Evolutionary conservation across 1,140 invertebrate genomes (phyloP).

Genomic region (Pogonognathellus flavescens): DNA sequence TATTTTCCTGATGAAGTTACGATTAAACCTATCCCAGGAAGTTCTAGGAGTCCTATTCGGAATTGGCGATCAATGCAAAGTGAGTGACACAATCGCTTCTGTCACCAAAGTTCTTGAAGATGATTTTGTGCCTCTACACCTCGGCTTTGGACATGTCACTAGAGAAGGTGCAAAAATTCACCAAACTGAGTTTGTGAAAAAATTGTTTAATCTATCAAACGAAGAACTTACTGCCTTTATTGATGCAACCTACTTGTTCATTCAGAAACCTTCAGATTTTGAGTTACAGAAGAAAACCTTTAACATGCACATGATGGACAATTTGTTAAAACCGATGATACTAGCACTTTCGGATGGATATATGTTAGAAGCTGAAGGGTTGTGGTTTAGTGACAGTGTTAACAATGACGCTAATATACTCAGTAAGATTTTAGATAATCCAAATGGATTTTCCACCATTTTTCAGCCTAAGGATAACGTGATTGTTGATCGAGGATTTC

Average conservation of each 20-base stretch:
- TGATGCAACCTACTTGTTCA: slow-evolving; percentile 60
- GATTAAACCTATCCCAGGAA: too few relatives aligned
- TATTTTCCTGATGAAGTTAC: too few relatives aligned
- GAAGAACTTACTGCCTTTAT: neutral
- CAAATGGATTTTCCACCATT: slow-evolving; percentile 42
- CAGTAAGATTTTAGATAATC: slow-evolving; percentile 36
- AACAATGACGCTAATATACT: slow-evolving; percentile 63
- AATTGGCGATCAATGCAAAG: neutral
- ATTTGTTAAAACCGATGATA: slow-evolving; percentile 60
- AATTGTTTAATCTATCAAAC: neutral
- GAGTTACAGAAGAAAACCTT: slow-evolving; percentile 33
- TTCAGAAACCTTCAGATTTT: slow-evolving; percentile 58
- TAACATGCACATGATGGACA: slow-evolving; percentile 47
- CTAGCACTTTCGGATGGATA: slow-evolving; percentile 62
- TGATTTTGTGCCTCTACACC: neutral
- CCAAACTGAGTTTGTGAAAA: neutral
- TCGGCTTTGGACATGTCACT: neutral
- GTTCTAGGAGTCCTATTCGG: too few relatives aligned
- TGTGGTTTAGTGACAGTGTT: slow-evolving; percentile 57
- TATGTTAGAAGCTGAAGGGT: slow-evolving; percentile 59
- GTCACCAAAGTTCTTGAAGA: neutral
- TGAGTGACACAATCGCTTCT: neutral
- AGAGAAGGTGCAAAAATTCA: neutral
- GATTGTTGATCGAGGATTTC: slow-evolving; percentile 14
- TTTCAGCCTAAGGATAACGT: slow-evolving; percentile 56